Conservation (phyloP, 2,888 invertebrate species). For the Andrena minutula region DNA sequence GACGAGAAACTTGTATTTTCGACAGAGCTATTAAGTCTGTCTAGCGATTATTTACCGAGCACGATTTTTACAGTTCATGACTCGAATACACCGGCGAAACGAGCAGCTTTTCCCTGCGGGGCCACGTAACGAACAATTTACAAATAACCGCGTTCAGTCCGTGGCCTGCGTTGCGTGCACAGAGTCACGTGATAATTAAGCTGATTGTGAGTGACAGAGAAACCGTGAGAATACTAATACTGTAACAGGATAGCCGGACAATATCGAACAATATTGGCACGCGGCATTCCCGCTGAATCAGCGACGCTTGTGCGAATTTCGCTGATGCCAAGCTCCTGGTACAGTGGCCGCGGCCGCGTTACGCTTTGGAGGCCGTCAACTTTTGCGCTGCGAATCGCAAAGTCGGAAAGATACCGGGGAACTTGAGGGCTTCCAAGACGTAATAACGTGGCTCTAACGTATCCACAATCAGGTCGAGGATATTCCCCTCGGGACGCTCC, state of each 20-base stretch:
- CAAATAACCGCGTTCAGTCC: slow-evolving; percentile 60
- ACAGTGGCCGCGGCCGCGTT: neutral
- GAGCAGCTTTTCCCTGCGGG: neutral
- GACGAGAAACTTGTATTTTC: neutral
- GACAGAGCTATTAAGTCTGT: neutral
- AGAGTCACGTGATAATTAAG: slow-evolving; percentile 67
- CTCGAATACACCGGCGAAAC: neutral
- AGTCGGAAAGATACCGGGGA: slow-evolving; percentile 1
- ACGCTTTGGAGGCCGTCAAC: neutral
- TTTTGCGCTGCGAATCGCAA: neutral
- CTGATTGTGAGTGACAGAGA: slow-evolving; percentile 63
- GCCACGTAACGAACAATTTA: slow-evolving; percentile 61
- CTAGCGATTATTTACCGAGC: neutral
- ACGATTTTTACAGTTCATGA: neutral
- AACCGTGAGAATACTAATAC: slow-evolving; percentile 71
- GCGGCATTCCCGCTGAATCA: neutral
- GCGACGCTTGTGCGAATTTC: slow-evolving; percentile 11
- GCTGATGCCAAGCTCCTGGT: neutral
- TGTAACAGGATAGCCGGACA: slow-evolving; percentile 47
- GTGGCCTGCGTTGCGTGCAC: slow-evolving; percentile 12
- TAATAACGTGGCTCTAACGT: neutral
- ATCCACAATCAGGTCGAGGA: neutral
- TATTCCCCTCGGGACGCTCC: neutral
- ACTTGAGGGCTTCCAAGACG: neutral
- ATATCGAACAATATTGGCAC: slow-evolving; percentile 6